Percentiles rank a stretch among this genome's conserved stretches.
Conservation (phyloP, 2,888 invertebrate species). For the Dolomedes plantarius region DNA sequence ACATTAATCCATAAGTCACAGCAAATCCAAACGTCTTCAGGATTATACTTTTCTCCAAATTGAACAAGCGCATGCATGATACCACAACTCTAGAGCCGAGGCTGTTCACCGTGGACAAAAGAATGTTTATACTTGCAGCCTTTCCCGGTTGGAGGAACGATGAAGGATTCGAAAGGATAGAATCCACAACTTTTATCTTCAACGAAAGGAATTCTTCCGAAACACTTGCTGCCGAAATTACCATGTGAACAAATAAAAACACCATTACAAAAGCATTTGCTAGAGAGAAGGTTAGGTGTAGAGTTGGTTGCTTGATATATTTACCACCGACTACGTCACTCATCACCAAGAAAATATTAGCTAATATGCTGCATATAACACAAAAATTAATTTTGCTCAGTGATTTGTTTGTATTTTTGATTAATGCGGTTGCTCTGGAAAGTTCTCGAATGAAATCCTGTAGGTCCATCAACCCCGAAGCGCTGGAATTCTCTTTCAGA, state of each 20-base stretch:
- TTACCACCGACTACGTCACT: background rate
- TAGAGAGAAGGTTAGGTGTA: background rate
- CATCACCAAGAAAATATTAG: background rate
- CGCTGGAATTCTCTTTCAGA: background rate
- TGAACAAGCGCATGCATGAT: constrained; percentile 22
- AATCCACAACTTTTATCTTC: background rate
- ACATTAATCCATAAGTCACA: constrained; percentile 27
- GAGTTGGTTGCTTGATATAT: too few relatives aligned
- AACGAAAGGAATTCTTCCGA: background rate
- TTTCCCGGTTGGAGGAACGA: background rate
- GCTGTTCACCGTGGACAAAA: background rate
- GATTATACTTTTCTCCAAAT: constrained; percentile 9
- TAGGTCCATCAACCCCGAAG: background rate
- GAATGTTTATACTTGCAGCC: background rate
- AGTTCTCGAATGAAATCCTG: background rate
- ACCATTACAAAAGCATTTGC: background rate
- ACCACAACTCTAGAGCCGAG: background rate
- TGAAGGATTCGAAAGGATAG: background rate
- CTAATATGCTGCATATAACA: background rate
- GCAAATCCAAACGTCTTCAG: constrained; percentile 22
- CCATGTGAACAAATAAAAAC: background rate
- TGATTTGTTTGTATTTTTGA: background rate
- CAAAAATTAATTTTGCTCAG: background rate
- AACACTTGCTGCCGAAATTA: constrained; percentile 10
- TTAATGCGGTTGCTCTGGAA: background rate